Percentiles rank a stretch among this genome's conserved stretches.
phyloP scores from a whole-genome alignment of 2,888 invertebrate species.

The Hermaeophaga mercurialis region DNA sequence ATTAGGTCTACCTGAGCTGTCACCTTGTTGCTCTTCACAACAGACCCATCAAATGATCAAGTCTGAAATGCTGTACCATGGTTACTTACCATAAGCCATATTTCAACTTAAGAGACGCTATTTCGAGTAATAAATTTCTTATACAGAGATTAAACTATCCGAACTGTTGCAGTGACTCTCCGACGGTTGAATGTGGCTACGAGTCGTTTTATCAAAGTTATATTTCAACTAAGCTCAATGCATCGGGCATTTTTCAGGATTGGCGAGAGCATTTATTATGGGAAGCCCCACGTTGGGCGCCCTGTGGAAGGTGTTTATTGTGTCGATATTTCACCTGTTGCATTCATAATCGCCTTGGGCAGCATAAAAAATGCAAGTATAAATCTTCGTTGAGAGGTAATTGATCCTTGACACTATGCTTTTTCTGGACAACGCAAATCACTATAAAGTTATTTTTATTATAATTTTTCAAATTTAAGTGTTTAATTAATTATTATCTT shows the following conservation, averaged over 20 bases:
- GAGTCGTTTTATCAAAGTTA: constrained; percentile 35
- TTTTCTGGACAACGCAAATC: too few species aligned
- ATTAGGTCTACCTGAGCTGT: too few species aligned
- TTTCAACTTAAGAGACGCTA: constrained; percentile 39
- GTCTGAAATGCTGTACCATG: not conserved
- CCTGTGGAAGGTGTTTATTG: constrained; percentile 25
- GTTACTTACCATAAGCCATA: constrained; percentile 32
- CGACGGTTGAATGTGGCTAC: constrained; percentile 34
- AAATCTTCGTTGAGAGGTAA: constrained; percentile 22
- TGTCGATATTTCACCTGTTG: constrained; percentile 27
- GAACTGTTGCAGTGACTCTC: constrained; percentile 32
- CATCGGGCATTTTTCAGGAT: constrained; percentile 27
- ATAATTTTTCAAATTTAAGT: too few species aligned
- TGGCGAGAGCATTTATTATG: constrained; percentile 25
- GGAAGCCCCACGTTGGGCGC: constrained; percentile 24
- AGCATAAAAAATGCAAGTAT: constrained; percentile 10
- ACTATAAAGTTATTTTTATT: too few species aligned
- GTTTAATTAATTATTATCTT: too few species aligned
- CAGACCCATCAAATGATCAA: not conserved
- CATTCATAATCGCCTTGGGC: constrained; percentile 21
- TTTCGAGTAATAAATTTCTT: constrained; percentile 40
- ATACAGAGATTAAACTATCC: constrained; percentile 41
- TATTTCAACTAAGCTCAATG: constrained; percentile 33
- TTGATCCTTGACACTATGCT: constrained; percentile 14
- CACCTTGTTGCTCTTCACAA: not conserved